These are phyloP conservation scores for Metopia argyrocephala DNA, from an alignment of 2,888 invertebrate genomes.

Conservation along the genomic window DNA sequence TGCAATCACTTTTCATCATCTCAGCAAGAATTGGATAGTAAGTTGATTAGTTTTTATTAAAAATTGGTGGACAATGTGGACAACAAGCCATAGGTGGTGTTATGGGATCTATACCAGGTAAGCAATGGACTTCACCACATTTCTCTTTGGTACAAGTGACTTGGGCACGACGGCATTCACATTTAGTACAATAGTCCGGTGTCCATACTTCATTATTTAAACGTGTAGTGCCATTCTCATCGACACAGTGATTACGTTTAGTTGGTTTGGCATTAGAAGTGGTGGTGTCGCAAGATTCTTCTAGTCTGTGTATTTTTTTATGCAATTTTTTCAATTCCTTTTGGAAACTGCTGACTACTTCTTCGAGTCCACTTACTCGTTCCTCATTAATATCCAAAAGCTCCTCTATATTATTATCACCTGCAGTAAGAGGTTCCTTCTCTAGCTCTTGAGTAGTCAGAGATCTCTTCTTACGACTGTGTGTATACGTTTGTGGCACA, in stretches of 20 bases:
- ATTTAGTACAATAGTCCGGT: slow-evolving; percentile 79
- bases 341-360: slow-evolving; percentile 79
- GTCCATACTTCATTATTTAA: slow-evolving; percentile 79
- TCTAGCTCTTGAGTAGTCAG: slow-evolving; percentile 65
- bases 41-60: slow-evolving; percentile 40
- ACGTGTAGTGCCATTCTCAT: slow-evolving; percentile 77
- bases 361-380: slow-evolving; percentile 80
- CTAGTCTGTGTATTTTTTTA: slow-evolving; percentile 79
- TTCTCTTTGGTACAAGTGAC: slow-evolving; percentile 78
- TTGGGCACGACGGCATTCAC: slow-evolving; percentile 79
- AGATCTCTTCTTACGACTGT: slow-evolving; percentile 70
- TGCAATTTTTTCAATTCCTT: slow-evolving; percentile 80
- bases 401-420: slow-evolving; percentile 70
- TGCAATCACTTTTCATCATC: background rate
- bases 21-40: background rate
- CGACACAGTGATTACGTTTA: slow-evolving; percentile 76
- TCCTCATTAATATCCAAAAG: slow-evolving; percentile 78
- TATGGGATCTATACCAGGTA: slow-evolving; percentile 72
- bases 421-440: slow-evolving; percentile 68
- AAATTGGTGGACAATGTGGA: slow-evolving; percentile 73
- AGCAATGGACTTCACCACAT: slow-evolving; percentile 77
- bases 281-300: slow-evolving; percentile 72
- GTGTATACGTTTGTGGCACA: slow-evolving; percentile 74
- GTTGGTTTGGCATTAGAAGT: slow-evolving; percentile 65
- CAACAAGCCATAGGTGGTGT: slow-evolving; percentile 78